phyloP scores from a whole-genome alignment of 2,113 vertebrate species.

The Clarias batrachus region DNA sequence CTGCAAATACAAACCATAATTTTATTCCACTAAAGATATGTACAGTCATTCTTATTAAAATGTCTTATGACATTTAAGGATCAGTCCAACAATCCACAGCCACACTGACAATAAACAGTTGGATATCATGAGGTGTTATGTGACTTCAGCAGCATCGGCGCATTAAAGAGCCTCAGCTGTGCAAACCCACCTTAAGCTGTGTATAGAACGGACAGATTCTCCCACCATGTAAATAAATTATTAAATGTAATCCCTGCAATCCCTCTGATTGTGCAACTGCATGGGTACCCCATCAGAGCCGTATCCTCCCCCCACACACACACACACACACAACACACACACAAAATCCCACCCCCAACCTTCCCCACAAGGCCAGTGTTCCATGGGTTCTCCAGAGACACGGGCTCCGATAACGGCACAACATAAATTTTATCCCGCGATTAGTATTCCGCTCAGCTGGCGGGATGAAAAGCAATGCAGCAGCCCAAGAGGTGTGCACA shows the following conservation, averaged over 20 bases:
- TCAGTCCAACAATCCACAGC: conserved; percentile 12
- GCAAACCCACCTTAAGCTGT: conserved; percentile 27
- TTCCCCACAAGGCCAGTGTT: conserved; percentile 48
- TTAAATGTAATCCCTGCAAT: conserved; percentile 52
- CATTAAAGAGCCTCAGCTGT: conserved; percentile 43
- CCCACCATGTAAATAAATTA: conserved; percentile 52
- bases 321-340: conserved; percentile 20
- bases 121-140: not conserved
- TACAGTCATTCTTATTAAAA: not conserved
- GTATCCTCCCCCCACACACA: not conserved
- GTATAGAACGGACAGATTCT: conserved; percentile 50
- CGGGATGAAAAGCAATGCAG: conserved; percentile 81
- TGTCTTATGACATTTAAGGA: not conserved
- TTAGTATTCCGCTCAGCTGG: conserved; percentile 86
- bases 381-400: conserved; percentile 63
- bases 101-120: conserved; percentile 12
- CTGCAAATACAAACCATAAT: not conserved
- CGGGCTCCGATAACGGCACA: conserved; percentile 75
- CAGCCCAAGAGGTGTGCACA: conserved; percentile 81
- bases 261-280: conserved; percentile 47
- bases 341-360: conserved; percentile 42
- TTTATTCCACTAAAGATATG: not conserved
- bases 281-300: not conserved
- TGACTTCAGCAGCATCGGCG: conserved; percentile 11
- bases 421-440: conserved; percentile 85